Percentiles rank a stretch among this genome's conserved stretches.
These are phyloP conservation scores for Hydra vulgaris DNA, from an alignment of 30 jellyfish, hydroid and myxozoan species.

Conservation along the genomic window DNA sequence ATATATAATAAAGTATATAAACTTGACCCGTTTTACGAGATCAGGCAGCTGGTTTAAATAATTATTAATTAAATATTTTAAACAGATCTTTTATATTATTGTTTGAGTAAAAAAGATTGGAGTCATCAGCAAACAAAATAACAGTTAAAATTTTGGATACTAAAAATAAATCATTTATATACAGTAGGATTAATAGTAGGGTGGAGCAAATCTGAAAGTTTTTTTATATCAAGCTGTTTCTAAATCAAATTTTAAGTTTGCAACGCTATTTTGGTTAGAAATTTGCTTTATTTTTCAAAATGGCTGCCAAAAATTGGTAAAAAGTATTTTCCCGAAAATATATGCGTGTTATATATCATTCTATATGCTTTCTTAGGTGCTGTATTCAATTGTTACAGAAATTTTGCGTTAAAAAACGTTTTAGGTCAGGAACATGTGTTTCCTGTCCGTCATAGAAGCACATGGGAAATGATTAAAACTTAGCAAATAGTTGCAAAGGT, in stretches of 20 bases:
- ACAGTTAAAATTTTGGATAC: no score
- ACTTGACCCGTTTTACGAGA: no score
- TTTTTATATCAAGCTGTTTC: background rate
- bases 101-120: no score
- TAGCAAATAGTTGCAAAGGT: no score
- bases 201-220: background rate
- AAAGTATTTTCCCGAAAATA: background rate
- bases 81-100: no score
- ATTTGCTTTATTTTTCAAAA: background rate
- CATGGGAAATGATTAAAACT: background rate
- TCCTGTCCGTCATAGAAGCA: background rate
- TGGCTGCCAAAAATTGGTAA: background rate
- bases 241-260: background rate
- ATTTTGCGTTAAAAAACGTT: background rate
- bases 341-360: background rate
- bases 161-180: no score
- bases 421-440: background rate
- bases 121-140: no score
- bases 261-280: background rate
- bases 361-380: background rate
- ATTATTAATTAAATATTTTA: no score
- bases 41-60: no score
- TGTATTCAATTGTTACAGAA: background rate
- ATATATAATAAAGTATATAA: no score
- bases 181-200: no score